These are phyloP conservation scores for Pelochelys cantorii DNA, from an alignment of 2,797 vertebrate genomes.

Conservation along the genomic window DNA sequence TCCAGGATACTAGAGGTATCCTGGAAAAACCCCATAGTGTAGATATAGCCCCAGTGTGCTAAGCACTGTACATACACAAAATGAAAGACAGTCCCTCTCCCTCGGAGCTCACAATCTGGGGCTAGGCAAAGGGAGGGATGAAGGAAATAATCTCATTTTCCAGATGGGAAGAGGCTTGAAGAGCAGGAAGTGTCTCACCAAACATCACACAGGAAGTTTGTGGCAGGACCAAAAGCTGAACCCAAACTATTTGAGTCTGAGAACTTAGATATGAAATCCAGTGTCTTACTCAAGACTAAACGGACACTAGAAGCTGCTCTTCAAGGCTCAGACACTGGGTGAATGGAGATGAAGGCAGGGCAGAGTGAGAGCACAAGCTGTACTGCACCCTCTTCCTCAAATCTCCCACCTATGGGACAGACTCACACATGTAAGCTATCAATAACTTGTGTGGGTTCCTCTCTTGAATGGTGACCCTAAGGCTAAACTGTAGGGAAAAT, in stretches of 20 bases:
- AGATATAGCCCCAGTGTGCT: neutral
- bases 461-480: neutral
- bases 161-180: neutral
- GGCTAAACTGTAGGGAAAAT: neutral
- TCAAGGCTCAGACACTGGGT: neutral
- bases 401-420: fast-evolving
- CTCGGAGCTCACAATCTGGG: neutral
- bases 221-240: neutral
- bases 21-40: no score
- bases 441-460: neutral
- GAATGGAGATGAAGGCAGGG: neutral
- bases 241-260: neutral
- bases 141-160: neutral
- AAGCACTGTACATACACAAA: fast-evolving
- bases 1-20: no score
- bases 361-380: neutral
- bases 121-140: fast-evolving
- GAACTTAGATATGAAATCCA: neutral
- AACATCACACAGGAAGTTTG: neutral
- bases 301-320: neutral
- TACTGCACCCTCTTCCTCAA: neutral
- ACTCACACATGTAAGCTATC: fast-evolving
- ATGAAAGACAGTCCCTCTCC: neutral
- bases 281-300: neutral
- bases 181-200: neutral